A percentile compares a stretch with the other conserved stretches of the same genome.
Conservation (phyloP, 2,797 vertebrate genomes). For the Gallinago nigripennis region DNA sequence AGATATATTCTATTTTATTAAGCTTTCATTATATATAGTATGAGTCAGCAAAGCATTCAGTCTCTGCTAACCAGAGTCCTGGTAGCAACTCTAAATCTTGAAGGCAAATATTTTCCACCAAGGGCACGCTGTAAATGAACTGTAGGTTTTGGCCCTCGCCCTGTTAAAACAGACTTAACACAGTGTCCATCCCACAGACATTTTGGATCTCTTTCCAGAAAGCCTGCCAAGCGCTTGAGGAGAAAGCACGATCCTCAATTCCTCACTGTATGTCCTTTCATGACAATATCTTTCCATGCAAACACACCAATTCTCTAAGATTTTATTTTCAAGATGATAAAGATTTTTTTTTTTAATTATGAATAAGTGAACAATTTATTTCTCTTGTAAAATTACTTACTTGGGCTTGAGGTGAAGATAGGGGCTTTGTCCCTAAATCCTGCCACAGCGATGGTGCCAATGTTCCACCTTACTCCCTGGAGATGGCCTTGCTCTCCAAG, state of each 20-base stretch:
- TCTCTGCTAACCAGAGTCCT: not conserved
- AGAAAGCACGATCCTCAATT: not conserved
- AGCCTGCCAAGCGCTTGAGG: accelerated
- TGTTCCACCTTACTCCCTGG: no score
- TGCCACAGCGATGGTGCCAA: accelerated
- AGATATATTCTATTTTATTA: constrained; percentile 53
- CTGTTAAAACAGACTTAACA: not conserved
- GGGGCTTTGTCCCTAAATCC: accelerated
- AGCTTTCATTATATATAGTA: not conserved
- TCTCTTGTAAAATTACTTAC: not conserved
- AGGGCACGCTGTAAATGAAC: not conserved
- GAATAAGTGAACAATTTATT: not conserved
- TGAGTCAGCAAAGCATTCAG: constrained; percentile 52
- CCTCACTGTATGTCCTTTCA: accelerated
- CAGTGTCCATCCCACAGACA: not conserved
- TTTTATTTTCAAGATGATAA: not conserved
- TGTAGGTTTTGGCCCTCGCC: not conserved
- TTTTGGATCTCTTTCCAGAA: not conserved
- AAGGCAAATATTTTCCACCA: constrained; percentile 17
- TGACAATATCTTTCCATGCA: not conserved
- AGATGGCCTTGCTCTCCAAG: accelerated
- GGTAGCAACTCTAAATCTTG: not conserved
- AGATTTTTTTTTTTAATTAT: not conserved
- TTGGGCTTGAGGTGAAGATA: not conserved
- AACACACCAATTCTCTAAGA: not conserved